A percentile compares a stretch with the other conserved stretches of the same genome.
Evolutionary conservation across 2,113 vertebrate genomes (phyloP).

Genomic region (Physeter macrocephalus): DNA sequence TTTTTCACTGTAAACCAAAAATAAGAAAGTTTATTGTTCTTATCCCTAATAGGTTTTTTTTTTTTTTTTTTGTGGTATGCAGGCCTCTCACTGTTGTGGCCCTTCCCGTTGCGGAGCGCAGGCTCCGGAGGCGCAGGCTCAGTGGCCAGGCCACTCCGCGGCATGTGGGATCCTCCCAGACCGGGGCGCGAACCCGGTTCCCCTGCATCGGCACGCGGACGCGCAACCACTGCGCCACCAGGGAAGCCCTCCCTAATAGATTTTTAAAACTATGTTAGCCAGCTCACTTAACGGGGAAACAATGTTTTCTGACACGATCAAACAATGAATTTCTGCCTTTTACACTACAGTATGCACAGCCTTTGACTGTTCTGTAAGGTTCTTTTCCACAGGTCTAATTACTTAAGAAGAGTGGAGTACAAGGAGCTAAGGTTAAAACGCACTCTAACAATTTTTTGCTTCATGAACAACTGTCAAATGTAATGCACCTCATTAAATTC

Average conservation of each 20-base stretch:
- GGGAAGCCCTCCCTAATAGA: not conserved
- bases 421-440: constrained; percentile 61
- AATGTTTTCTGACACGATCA: constrained; percentile 41
- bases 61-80: no score
- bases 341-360: not conserved
- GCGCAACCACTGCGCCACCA: no score
- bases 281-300: constrained; percentile 26
- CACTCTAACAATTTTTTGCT: constrained; percentile 46
- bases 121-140: no score
- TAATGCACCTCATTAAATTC: constrained; percentile 45
- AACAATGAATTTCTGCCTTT: constrained; percentile 38
- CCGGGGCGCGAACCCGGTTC: no score
- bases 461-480: constrained; percentile 62
- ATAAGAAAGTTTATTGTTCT: not conserved
- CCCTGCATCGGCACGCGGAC: no score
- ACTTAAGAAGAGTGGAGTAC: constrained; percentile 36
- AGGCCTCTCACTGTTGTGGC: no score
- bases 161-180: no score
- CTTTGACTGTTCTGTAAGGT: not conserved
- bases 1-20: not conserved
- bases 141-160: no score
- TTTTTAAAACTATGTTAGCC: not conserved
- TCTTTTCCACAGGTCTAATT: constrained; percentile 59
- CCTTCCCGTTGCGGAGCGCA: no score
- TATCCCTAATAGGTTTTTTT: not conserved